phyloP scores from a whole-genome alignment of 2,888 invertebrate genomes.

The Campopleginae sp. region DNA sequence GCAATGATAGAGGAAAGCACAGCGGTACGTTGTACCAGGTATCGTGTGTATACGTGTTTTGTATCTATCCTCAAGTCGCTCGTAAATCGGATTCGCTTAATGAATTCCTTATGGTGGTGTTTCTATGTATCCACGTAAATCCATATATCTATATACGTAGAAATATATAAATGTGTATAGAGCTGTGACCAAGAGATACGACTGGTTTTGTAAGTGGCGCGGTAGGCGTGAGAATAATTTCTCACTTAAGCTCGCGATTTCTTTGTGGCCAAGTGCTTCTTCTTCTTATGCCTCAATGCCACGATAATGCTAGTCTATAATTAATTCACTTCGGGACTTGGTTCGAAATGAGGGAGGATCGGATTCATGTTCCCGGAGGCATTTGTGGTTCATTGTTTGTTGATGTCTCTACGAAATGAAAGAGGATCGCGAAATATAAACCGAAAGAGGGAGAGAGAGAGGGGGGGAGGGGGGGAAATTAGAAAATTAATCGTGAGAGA shows the following conservation, averaged over 20 bases:
- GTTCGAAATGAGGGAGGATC: slow-evolving; percentile 47
- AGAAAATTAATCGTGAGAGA: neutral
- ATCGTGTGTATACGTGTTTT: slow-evolving; percentile 44
- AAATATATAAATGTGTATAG: slow-evolving; percentile 6
- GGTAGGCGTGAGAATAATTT: slow-evolving; percentile 69
- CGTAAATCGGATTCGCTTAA: slow-evolving; percentile 65
- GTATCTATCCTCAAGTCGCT: slow-evolving; percentile 54
- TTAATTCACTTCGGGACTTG: slow-evolving; percentile 40
- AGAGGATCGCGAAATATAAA: neutral
- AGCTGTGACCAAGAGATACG: slow-evolving; percentile 46
- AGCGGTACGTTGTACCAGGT: slow-evolving; percentile 37
- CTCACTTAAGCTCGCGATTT: slow-evolving; percentile 58
- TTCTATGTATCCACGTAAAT: neutral
- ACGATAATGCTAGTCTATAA: slow-evolving; percentile 50
- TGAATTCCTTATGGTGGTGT: slow-evolving; percentile 56
- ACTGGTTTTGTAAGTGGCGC: slow-evolving; percentile 59
- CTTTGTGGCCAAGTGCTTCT: slow-evolving; percentile 32
- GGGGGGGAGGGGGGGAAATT: neutral
- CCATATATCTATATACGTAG: neutral
- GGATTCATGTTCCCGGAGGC: slow-evolving; percentile 17
- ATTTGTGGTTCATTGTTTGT: slow-evolving; percentile 12
- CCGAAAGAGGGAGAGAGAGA: neutral
- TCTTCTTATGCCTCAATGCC: slow-evolving; percentile 23
- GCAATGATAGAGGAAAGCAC: slow-evolving; percentile 33
- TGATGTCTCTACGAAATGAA: neutral